A percentile compares a stretch with the other conserved stretches of the same genome.
phyloP scores from a whole-genome alignment of 1,140 invertebrate genomes.

The Periplaneta americana region DNA sequence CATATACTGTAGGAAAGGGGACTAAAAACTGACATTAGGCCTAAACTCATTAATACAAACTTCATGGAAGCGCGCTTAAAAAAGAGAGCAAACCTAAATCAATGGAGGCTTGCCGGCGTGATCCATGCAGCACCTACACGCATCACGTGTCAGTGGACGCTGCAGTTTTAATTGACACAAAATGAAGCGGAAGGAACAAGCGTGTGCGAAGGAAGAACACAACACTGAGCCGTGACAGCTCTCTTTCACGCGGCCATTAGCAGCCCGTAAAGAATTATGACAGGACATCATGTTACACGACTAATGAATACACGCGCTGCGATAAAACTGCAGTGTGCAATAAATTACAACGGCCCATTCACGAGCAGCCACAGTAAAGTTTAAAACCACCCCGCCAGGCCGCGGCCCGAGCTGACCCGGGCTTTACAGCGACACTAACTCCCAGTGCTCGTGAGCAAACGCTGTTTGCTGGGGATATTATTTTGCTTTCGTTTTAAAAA shows the following conservation, averaged over 20 bases:
- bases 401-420: neutral
- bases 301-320: neutral
- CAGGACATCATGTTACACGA: neutral
- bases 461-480: too few species aligned
- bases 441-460: too few species aligned
- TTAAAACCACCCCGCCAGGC: neutral
- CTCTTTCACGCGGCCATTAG: neutral
- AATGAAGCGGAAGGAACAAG: neutral
- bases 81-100: too few species aligned
- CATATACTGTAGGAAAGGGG: too few species aligned
- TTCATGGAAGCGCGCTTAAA: too few species aligned
- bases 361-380: neutral
- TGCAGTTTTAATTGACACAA: neutral
- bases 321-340: neutral
- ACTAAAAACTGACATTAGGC: too few species aligned
- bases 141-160: neutral
- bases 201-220: neutral
- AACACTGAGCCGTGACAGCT: neutral
- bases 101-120: too few species aligned
- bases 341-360: neutral
- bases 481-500: too few species aligned
- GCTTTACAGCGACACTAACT: too few species aligned
- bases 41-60: too few species aligned
- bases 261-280: neutral
- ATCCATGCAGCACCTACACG: neutral